These are phyloP conservation scores for Pachyrhynchus sulphureomaculatus DNA, from an alignment of 1,140 invertebrate genomes.

Conservation along the genomic window DNA sequence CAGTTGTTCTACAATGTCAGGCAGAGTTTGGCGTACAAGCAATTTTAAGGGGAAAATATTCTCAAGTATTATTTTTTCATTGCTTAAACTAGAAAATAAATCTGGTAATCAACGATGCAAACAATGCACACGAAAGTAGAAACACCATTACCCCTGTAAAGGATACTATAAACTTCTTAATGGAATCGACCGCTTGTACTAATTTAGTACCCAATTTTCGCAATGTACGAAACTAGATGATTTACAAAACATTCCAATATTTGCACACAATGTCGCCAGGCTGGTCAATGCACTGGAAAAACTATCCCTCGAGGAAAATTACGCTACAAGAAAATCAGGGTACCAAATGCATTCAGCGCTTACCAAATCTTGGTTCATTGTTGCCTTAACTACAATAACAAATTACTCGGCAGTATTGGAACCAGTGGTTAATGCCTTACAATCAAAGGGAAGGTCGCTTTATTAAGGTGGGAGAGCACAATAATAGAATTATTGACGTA, in stretches of 20 bases:
- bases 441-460: slow-evolving; percentile 19
- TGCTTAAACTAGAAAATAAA: slow-evolving; percentile 49
- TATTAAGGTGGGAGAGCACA: slow-evolving; percentile 16
- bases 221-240: slow-evolving; percentile 25
- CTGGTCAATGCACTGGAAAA: slow-evolving; percentile 25
- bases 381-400: neutral
- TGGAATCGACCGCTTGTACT: slow-evolving; percentile 14
- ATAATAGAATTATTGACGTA: slow-evolving; percentile 6
- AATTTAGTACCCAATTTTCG: slow-evolving; percentile 19
- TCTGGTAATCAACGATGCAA: slow-evolving; percentile 49
- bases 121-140: slow-evolving; percentile 41
- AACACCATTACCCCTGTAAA: slow-evolving; percentile 44
- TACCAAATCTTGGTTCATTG: slow-evolving; percentile 5
- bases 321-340: slow-evolving; percentile 23
- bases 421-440: slow-evolving; percentile 18
- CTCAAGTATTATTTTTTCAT: slow-evolving; percentile 48
- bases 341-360: slow-evolving; percentile 27
- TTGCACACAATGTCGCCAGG: slow-evolving; percentile 23
- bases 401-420: slow-evolving; percentile 18
- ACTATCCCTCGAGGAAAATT: slow-evolving; percentile 14
- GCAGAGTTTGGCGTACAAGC: slow-evolving; percentile 42
- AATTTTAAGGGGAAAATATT: slow-evolving; percentile 45
- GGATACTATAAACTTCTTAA: slow-evolving; percentile 45
- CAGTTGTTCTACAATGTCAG: slow-evolving; percentile 46
- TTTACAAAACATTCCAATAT: slow-evolving; percentile 38